Percentiles rank a stretch among this genome's conserved stretches.
phyloP scores from a whole-genome alignment of 2,113 vertebrate genomes.

The Mobula birostris region DNA sequence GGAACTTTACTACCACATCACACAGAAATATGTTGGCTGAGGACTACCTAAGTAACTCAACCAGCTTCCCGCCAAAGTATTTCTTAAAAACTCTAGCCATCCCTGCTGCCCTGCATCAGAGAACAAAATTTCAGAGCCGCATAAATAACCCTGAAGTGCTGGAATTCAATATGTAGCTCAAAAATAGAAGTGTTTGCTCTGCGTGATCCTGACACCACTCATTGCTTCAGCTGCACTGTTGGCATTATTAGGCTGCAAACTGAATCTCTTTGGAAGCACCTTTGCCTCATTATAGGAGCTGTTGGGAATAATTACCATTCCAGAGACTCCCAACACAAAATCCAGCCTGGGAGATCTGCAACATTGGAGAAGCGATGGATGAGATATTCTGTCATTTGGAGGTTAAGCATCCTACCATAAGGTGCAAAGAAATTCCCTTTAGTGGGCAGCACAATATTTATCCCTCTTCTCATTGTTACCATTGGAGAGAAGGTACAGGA shows the following conservation, averaged over 20 bases:
- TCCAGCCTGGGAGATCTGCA: neutral
- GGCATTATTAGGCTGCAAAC: neutral
- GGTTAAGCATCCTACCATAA: too few species aligned
- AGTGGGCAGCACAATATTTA: neutral
- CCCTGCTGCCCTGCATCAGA: neutral
- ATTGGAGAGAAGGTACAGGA: too few species aligned
- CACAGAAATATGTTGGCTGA: neutral
- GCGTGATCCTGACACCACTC: neutral
- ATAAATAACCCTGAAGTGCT: neutral
- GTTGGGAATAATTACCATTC: neutral
- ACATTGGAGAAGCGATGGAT: too few species aligned
- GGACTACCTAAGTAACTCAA: neutral
- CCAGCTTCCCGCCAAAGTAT: neutral
- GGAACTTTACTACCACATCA: slow-evolving; percentile 29
- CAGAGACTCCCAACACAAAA: neutral
- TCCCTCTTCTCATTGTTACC: neutral
- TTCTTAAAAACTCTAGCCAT: neutral
- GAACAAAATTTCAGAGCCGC: neutral
- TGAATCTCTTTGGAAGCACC: neutral
- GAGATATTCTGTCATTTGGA: too few species aligned
- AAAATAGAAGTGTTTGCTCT: neutral
- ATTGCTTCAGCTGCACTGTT: neutral
- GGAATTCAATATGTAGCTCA: neutral
- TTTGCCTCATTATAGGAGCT: neutral
- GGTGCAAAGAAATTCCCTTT: neutral